Percentiles rank a stretch among this genome's conserved stretches.
Evolutionary conservation across 2,797 vertebrate genomes (phyloP).

Genomic region (Phrynocephalus guinanensis): DNA sequence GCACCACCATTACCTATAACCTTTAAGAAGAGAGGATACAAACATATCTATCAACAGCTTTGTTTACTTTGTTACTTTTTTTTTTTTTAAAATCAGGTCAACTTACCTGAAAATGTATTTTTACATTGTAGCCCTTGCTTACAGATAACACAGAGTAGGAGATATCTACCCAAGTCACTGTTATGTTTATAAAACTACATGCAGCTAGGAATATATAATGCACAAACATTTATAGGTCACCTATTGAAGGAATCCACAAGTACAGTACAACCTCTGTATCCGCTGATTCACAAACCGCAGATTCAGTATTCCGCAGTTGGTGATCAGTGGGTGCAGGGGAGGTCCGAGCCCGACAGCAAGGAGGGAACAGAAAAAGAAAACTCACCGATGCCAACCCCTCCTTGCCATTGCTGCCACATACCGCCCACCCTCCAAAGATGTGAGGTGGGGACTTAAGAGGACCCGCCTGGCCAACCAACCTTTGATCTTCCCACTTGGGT

Average conservation of each 20-base stretch:
- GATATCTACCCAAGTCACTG: background rate
- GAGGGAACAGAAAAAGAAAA: too few relatives aligned
- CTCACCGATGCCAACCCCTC: too few relatives aligned
- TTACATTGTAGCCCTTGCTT: background rate
- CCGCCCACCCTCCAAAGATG: too few relatives aligned
- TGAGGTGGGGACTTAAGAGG: too few relatives aligned
- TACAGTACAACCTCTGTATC: too few relatives aligned
- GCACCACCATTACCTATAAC: background rate
- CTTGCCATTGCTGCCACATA: too few relatives aligned
- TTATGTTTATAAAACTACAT: background rate
- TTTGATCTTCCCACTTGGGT: too few relatives aligned
- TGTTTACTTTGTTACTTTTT: background rate
- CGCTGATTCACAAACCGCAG: too few relatives aligned
- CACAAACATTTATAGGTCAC: background rate
- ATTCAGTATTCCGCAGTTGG: too few relatives aligned
- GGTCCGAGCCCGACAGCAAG: too few relatives aligned
- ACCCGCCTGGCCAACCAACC: too few relatives aligned
- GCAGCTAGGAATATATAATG: conserved; percentile 30
- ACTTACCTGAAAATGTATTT: background rate
- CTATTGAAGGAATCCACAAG: conserved; percentile 59
- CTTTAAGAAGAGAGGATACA: background rate
- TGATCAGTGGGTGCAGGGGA: too few relatives aligned
- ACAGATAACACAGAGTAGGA: background rate
- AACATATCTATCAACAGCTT: background rate
- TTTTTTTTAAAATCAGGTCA: background rate